Conservation (phyloP, 2,797 vertebrate species). For the Sparidentex hasta region DNA sequence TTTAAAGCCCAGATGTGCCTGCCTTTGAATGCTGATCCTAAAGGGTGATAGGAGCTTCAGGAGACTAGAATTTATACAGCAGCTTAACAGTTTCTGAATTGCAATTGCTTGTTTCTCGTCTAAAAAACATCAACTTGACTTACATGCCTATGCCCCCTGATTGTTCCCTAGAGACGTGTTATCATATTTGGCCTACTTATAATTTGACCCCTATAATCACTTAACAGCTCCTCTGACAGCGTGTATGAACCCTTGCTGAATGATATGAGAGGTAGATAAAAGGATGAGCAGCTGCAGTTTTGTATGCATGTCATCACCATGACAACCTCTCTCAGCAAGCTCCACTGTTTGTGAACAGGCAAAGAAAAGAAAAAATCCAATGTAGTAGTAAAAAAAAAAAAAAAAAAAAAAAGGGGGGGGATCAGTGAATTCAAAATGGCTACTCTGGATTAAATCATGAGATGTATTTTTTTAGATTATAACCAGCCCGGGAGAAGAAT, state of each 20-base stretch:
- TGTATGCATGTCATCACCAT: constrained; percentile 77
- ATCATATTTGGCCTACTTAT: constrained; percentile 45
- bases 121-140: constrained; percentile 47
- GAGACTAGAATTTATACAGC: constrained; percentile 49
- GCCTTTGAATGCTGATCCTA: constrained; percentile 53
- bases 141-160: constrained; percentile 7
- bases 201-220: constrained; percentile 60
- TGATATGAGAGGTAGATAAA: constrained; percentile 81
- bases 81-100: constrained; percentile 56
- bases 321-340: constrained; percentile 78
- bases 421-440: constrained; percentile 60
- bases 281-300: constrained; percentile 76
- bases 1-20: constrained; percentile 54
- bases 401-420: neutral
- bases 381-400: constrained; percentile 9
- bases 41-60: constrained; percentile 48
- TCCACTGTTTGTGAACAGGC: constrained; percentile 47
- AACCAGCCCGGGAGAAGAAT: constrained; percentile 50
- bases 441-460: constrained; percentile 67
- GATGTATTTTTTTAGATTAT: constrained; percentile 67
- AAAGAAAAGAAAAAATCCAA: constrained; percentile 38
- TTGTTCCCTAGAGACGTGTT: constrained; percentile 19
- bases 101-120: constrained; percentile 47
- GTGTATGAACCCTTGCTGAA: constrained; percentile 64
- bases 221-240: constrained; percentile 59